These are phyloP conservation scores for Haplochromis burtoni DNA, from an alignment of 2,113 vertebrate genomes.

Conservation along the genomic window DNA sequence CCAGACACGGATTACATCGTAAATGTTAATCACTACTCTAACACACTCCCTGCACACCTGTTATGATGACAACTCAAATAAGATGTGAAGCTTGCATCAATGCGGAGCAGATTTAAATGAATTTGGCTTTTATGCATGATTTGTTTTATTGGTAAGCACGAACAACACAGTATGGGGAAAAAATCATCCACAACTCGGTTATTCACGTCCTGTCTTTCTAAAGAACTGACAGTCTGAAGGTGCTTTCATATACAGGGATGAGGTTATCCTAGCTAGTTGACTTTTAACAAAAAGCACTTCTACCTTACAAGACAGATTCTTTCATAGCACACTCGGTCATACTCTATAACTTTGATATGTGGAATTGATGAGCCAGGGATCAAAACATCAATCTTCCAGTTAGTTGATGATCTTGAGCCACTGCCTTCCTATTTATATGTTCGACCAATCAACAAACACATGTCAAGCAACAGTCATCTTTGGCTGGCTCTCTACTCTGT, in stretches of 20 bases:
- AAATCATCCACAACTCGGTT: neutral
- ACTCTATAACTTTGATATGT: neutral
- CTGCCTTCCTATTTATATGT: neutral
- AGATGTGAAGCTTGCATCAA: neutral
- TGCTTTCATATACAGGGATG: neutral
- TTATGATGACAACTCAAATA: slow-evolving; percentile 8
- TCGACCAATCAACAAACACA: neutral
- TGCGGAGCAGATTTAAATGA: neutral
- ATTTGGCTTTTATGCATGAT: neutral
- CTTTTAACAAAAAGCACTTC: neutral
- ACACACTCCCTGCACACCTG: neutral
- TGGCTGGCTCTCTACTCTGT: neutral
- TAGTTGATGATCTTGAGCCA: neutral
- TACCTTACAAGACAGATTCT: neutral
- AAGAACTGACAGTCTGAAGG: neutral
- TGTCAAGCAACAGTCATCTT: neutral
- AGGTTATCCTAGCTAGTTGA: neutral
- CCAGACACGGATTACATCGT: neutral
- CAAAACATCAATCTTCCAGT: neutral
- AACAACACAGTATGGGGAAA: neutral
- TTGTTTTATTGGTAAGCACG: neutral
- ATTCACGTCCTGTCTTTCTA: neutral
- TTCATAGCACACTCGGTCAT: neutral
- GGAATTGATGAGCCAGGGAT: neutral
- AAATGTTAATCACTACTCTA: slow-evolving; percentile 20